Evolutionary conservation across 2,888 invertebrate genomes (phyloP).

Genomic region (Molanna angustata): DNA sequence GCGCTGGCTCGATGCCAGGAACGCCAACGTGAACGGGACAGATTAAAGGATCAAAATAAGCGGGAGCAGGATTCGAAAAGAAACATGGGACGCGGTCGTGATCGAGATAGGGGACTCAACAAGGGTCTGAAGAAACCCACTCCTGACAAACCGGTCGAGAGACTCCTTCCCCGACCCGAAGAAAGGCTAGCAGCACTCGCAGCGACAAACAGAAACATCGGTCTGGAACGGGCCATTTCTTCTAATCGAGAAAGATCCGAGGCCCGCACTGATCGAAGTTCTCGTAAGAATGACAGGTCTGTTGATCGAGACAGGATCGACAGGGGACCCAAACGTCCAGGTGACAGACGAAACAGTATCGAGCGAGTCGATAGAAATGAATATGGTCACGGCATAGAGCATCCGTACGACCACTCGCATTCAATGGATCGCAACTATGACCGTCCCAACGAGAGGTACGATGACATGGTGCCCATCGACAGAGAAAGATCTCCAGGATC

Average conservation of each 20-base stretch:
- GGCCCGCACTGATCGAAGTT: conserved; percentile 49
- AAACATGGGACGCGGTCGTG: conserved; percentile 47
- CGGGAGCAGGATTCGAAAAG: conserved; percentile 54
- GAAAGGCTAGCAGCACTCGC: conserved; percentile 62
- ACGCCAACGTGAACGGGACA: conserved; percentile 56
- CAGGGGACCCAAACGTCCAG: conserved; percentile 45
- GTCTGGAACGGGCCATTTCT: conserved; percentile 49
- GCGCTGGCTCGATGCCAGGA: conserved; percentile 64
- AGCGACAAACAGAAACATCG: conserved; percentile 48
- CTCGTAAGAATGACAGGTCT: conserved; percentile 47
- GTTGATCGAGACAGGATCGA: conserved; percentile 51
- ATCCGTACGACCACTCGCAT: conserved; percentile 51
- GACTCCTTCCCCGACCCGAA: conserved; percentile 61
- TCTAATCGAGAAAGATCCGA: conserved; percentile 50
- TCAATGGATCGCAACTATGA: conserved; percentile 51
- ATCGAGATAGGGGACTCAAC: conserved; percentile 46
- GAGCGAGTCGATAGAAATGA: conserved; percentile 50
- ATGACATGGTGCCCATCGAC: conserved; percentile 39
- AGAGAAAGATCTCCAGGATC: conserved; percentile 48
- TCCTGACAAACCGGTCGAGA: conserved; percentile 56
- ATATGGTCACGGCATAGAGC: conserved; percentile 48
- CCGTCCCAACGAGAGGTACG: conserved; percentile 49
- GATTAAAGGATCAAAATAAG: conserved; percentile 44
- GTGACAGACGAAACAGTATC: conserved; percentile 47
- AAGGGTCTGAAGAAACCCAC: conserved; percentile 62